These are phyloP conservation scores for Teleopsis dalmanni DNA, from an alignment of 1,140 invertebrate genomes.

Conservation along the genomic window DNA sequence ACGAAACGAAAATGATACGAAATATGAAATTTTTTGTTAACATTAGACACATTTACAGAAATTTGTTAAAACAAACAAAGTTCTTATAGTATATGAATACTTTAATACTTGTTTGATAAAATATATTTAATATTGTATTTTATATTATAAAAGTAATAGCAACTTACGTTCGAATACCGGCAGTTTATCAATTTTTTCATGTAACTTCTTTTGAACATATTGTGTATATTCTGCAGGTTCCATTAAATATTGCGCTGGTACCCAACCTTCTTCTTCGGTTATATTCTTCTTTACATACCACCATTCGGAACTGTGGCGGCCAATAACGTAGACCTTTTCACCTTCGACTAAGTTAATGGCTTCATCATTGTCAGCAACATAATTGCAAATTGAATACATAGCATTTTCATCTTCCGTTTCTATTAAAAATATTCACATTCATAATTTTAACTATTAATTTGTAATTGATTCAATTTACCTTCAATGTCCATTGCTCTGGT, in stretches of 20 bases:
- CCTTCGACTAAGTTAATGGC: constrained; percentile 84
- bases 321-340: constrained; percentile 77
- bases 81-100: too few relatives aligned
- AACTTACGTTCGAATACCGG: constrained; percentile 85
- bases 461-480: constrained; percentile 19
- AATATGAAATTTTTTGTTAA: constrained; percentile 2
- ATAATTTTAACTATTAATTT: not conserved
- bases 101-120: too few relatives aligned
- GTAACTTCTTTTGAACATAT: constrained; percentile 78
- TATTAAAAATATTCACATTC: not conserved
- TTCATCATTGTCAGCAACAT: constrained; percentile 79
- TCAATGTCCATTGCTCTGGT: constrained; percentile 38
- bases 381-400: constrained; percentile 76
- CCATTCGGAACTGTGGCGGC: constrained; percentile 75
- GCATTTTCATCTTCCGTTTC: constrained; percentile 65
- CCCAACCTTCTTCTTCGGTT: constrained; percentile 86
- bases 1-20: constrained; percentile 17
- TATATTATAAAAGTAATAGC: not conserved
- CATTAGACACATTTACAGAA: not conserved
- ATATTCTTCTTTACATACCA: constrained; percentile 87
- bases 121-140: too few relatives aligned
- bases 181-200: constrained; percentile 85
- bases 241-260: constrained; percentile 80
- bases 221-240: constrained; percentile 71
- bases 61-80: not conserved